Percentiles rank a stretch among this genome's conserved stretches.
Conservation (phyloP, 1,140 invertebrate genomes). For the Philotrypesis tridentata region DNA sequence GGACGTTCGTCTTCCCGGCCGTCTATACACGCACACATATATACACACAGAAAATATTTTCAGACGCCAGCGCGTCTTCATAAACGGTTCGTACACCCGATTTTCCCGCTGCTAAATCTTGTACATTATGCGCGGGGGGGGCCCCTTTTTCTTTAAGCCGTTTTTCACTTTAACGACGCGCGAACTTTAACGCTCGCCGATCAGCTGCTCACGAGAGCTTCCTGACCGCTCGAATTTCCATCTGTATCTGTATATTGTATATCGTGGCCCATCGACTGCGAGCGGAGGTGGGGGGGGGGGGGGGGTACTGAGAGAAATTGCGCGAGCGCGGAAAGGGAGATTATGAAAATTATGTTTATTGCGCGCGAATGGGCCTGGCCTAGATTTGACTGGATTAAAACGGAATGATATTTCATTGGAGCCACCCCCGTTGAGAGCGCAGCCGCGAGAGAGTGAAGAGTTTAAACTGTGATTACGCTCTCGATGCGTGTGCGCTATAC, state of each 20-base stretch:
- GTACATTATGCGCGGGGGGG: no score
- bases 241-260: no score
- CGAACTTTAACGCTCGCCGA: background rate
- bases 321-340: background rate
- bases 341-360: conserved; percentile 6
- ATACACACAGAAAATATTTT: conserved; percentile 45
- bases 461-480: background rate
- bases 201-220: background rate
- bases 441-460: background rate
- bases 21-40: no score
- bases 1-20: conserved; percentile 29
- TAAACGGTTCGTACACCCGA: background rate
- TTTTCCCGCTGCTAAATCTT: background rate
- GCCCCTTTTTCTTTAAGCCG: no score
- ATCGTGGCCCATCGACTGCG: no score
- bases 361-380: background rate
- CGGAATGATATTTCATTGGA: background rate
- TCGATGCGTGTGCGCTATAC: background rate
- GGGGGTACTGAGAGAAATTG: no score
- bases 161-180: background rate
- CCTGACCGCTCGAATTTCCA: background rate
- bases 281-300: no score
- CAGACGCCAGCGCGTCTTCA: background rate
- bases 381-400: conserved; percentile 17
- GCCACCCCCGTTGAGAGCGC: no score